Base-by-base conservation (phyloP, 2,888 invertebrate genomes). In the Drosophila borealis region DNA sequence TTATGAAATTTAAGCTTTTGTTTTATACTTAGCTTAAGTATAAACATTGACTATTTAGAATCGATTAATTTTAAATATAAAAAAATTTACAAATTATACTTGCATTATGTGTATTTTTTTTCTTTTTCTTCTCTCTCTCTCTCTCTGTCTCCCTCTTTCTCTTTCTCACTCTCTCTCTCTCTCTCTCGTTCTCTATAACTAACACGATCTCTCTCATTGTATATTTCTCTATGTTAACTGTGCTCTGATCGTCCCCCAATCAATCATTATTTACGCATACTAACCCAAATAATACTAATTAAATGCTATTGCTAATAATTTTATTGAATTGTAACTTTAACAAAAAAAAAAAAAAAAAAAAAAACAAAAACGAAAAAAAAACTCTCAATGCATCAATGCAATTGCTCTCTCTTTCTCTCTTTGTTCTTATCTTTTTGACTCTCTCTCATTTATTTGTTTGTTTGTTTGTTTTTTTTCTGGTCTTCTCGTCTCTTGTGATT, bases 51-150 rank as follows among this genome's bases (percentile, higher is more conserved):
- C 10, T 44, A 42, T 21, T 3, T 37, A 14, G n/a, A 42, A 45
- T 4, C 14, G 17, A 46, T 65, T 61, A 57, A 46, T 29, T 45
- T 73, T 73, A 70, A 69, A 62, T 65, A 59, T 75, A 61, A 75
- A 61, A 75, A 81, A 88, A 88, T 82, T 90, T 86, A 76, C 88
- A 85, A 90, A 84, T 85, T 86, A 84, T 90, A 91, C 90, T 90
- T 90, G 90, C 90, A 91, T 88, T 90, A 80, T 91, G 90, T 90
- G 85, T 90, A 81, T 90, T 82, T 81, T 67, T 67, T 81, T 45
- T 86, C 78, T 81, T 67, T 76, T 59, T 75, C 68, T 78, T 59
- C 49, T 83, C 72, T 76, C 64, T 62, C 60, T 76, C 49, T 70
- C 64, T 62, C 56, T 70, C 60, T 72, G 74, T 78, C 59, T 73